Base-by-base conservation (phyloP, 1,140 invertebrate genomes). In the Sycophaga agraensis region DNA sequence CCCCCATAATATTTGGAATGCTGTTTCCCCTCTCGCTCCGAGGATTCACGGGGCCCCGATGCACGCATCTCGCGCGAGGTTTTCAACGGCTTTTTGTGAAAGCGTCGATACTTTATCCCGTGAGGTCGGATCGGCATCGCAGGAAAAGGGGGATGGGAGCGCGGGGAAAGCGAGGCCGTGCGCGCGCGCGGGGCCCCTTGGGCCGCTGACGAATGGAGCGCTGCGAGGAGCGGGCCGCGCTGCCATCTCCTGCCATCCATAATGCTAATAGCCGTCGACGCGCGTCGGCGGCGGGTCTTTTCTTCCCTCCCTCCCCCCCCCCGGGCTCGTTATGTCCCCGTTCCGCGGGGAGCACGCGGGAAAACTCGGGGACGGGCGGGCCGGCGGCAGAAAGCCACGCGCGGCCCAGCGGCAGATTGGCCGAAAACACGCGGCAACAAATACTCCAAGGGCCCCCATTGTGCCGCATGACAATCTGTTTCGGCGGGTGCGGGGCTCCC, bases 381-480 rank as follows among this genome's bases (percentile, higher is more conserved):
- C 11, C 28, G 48, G 43, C 42, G 45, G 43, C 48, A 50, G 54
- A 66, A 73, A 73, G 70, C 66, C 59, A 62, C 21, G 17, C 16
- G 21, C n/a, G 34, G n/a, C 2, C 24, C 17, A 3, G 68, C 70
- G 67, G 68, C 70, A 70, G 65, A 75, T 75, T 76, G 73, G 69
- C 67, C 71, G 71, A 72, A 75, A 77, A 76, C 74, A 76, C n/a
- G 77, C 76, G 78, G 80, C 77, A 79, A 81, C 77, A 79, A 78
- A 80, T 71, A 49, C 51, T 54, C 22, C 31, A 50, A 35, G 49
- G 16, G 39, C 19, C 43, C n/a, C 46, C 53, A 76, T 80, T 79
- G 76, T 79, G 54, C 55, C 53, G 43, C 58, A 64, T 71, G 71
- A 75, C 74, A 70, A 65, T 69, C 65, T 17, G 12, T 43, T 64